Conservation (phyloP, 2,113 vertebrate genomes). For the Solea senegalensis region DNA sequence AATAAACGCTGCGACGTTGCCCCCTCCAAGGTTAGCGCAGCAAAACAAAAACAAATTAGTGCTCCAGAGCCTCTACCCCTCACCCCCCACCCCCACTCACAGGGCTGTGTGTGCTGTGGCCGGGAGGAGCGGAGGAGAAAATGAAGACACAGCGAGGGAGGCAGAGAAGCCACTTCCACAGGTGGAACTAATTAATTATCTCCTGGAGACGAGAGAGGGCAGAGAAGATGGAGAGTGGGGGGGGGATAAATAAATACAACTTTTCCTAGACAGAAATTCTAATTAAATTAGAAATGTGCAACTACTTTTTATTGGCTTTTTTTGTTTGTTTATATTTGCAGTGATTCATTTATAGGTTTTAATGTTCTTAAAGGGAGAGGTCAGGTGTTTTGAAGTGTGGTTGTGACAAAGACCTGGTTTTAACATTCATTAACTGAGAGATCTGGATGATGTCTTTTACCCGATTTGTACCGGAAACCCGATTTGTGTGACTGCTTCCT, state of each 20-base stretch:
- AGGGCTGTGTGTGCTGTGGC: constrained; percentile 2
- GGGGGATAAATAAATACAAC: neutral
- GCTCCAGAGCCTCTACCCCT: neutral
- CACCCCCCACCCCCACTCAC: neutral
- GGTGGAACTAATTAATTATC: constrained; percentile 68
- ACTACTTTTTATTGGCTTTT: no score
- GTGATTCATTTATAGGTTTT: no score
- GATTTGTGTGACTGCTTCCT: no score
- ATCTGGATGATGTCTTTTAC: no score
- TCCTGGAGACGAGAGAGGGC: constrained; percentile 13
- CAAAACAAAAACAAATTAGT: constrained; percentile 77
- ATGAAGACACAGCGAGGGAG: constrained; percentile 35
- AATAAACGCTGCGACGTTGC: constrained; percentile 53
- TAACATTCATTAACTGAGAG: no score
- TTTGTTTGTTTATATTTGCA: no score
- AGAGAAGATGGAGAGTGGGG: neutral
- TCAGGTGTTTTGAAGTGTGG: no score
- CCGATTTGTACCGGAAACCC: no score
- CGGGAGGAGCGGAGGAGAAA: constrained; percentile 8
- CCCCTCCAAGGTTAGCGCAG: constrained; percentile 66
- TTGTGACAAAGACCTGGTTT: no score
- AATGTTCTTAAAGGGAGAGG: no score
- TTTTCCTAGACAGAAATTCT: no score
- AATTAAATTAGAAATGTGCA: no score
- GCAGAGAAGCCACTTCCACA: constrained; percentile 54